A percentile compares a stretch with the other conserved stretches of the same genome.
Evolutionary conservation across 92 coral and sea anemone genomes (phyloP).

Genomic region (Epizoanthus scotinus): DNA sequence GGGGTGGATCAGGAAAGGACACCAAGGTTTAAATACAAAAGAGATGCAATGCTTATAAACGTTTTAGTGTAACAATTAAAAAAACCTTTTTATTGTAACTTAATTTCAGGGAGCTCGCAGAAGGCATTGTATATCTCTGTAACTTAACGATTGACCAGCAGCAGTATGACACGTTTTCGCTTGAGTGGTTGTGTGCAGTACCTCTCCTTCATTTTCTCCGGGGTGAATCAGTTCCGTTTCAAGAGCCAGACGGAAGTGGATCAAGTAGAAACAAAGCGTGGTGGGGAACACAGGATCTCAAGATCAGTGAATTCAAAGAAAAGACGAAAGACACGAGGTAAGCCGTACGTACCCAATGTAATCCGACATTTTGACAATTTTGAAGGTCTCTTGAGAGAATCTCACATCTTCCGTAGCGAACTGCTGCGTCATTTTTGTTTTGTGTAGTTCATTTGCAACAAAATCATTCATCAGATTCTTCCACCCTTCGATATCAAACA

Average conservation of each 20-base stretch:
- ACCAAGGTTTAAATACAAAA: no score
- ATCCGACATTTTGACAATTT: background rate
- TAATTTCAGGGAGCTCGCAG: slow-evolving; percentile 10
- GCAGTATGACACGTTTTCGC: background rate
- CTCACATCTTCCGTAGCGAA: no score
- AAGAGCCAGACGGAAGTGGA: slow-evolving; percentile 3
- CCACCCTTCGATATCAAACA: no score
- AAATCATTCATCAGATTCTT: no score
- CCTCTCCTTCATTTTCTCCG: slow-evolving; percentile 36
- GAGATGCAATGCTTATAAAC: no score
- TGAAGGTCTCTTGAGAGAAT: background rate
- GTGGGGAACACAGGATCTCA: slow-evolving; percentile 17
- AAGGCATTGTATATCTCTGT: slow-evolving; percentile 7
- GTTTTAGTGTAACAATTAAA: no score
- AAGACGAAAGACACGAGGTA: background rate
- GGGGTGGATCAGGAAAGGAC: no score
- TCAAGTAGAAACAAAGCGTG: background rate
- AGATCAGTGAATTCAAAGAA: background rate
- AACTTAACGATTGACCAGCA: slow-evolving; percentile 5
- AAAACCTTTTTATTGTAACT: no score
- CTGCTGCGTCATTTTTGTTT: no score
- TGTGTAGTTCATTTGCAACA: no score
- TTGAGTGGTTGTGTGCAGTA: slow-evolving; percentile 25
- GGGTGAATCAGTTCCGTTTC: slow-evolving; percentile 24
- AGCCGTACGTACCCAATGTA: background rate